phyloP scores from a whole-genome alignment of 2,888 invertebrate genomes.

The Dolichopus griseipennis region DNA sequence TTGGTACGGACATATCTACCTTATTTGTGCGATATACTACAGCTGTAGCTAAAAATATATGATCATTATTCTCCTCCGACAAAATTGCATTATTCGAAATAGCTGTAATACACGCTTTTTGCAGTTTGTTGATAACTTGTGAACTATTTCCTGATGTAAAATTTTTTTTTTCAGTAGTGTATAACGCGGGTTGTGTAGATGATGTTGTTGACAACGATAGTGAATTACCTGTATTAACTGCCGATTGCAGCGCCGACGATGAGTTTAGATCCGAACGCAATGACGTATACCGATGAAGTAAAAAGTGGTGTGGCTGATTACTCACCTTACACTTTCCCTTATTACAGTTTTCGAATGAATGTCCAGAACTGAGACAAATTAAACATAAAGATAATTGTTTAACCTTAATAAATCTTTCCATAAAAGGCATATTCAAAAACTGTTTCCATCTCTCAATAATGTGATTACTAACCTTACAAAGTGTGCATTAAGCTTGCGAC shows the following conservation, averaged over 20 bases:
- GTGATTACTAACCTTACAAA: not conserved
- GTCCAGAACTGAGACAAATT: not conserved
- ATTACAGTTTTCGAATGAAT: not conserved
- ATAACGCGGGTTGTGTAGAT: too few species aligned
- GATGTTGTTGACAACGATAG: too few species aligned
- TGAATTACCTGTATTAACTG: not conserved
- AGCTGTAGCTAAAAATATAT: conserved; percentile 6
- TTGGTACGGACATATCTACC: not conserved
- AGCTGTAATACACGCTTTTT: too few species aligned
- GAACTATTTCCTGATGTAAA: not conserved
- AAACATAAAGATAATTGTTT: not conserved
- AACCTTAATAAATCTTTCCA: not conserved
- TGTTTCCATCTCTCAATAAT: too few species aligned
- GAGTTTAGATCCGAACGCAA: too few species aligned
- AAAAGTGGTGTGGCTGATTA: not conserved
- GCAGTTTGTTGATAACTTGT: not conserved
- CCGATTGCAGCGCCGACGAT: not conserved
- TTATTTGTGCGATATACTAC: conserved; percentile 7
- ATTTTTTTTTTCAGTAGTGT: not conserved
- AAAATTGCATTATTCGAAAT: not conserved
- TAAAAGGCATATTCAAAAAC: too few species aligned
- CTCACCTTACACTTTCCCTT: not conserved
- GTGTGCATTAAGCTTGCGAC: not conserved
- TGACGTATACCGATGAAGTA: not conserved
- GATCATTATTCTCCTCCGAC: not conserved